Percentiles rank a stretch among this genome's conserved stretches.
These are phyloP conservation scores for Spicauda simplicius DNA, from an alignment of 2,888 invertebrate species.

Conservation along the genomic window DNA sequence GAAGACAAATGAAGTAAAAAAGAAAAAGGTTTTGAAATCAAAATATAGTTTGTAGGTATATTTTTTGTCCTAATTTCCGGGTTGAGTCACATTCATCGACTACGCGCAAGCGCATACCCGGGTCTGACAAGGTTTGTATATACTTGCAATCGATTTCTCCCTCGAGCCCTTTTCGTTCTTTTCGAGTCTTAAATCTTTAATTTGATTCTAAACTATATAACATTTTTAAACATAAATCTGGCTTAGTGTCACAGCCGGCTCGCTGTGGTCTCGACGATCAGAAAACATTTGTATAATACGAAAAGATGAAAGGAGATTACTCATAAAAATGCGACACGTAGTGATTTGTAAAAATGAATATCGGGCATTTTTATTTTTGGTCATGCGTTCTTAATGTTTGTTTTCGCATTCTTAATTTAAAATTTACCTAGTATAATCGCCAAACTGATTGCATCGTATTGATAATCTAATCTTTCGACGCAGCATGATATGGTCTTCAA, in stretches of 20 bases:
- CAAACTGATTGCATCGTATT: not conserved
- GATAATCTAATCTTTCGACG: conserved; percentile 4
- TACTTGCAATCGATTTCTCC: conserved; percentile 23
- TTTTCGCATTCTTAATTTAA: not conserved
- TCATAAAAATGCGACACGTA: conserved; percentile 54
- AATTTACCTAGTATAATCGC: too few relatives aligned
- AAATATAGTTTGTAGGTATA: not conserved
- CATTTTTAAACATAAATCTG: conserved; percentile 73
- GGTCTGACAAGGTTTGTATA: conserved; percentile 3
- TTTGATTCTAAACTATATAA: conserved; percentile 75
- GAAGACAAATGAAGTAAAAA: not conserved
- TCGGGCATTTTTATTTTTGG: conserved; percentile 44
- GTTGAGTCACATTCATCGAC: not conserved
- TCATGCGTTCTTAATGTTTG: conserved; percentile 1
- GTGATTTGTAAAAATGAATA: conserved; percentile 57
- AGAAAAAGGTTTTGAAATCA: not conserved
- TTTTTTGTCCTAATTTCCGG: not conserved
- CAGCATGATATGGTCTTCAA: conserved; percentile 12
- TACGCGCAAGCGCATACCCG: not conserved
- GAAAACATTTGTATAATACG: conserved; percentile 75
- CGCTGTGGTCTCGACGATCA: conserved; percentile 64
- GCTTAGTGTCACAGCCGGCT: conserved; percentile 75
- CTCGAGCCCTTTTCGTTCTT: conserved; percentile 60
- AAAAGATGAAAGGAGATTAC: conserved; percentile 66
- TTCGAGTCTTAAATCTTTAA: conserved; percentile 70